Evolutionary conservation across 2,113 vertebrate species (phyloP).

Genomic region (Zosterops japonicus): DNA sequence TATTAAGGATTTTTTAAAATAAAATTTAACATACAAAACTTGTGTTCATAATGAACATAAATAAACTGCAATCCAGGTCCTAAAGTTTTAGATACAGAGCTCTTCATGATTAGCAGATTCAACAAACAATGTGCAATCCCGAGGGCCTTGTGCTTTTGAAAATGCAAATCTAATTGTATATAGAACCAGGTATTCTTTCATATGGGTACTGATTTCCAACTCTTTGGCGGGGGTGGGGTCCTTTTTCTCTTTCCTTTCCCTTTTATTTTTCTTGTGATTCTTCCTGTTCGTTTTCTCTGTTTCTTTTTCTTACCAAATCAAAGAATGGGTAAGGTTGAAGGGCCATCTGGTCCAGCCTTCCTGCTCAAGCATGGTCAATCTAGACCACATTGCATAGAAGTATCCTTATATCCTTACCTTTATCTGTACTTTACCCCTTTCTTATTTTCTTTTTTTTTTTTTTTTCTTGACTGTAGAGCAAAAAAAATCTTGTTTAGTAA

Average conservation of each 20-base stretch:
- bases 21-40: neutral
- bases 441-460: too few species aligned
- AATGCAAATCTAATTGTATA: neutral
- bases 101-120: neutral
- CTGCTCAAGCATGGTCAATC: neutral
- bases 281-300: neutral
- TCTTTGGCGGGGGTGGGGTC: fast-evolving
- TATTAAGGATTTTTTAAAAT: neutral
- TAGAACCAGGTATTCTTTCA: neutral
- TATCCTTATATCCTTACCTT: neutral
- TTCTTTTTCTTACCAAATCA: neutral
- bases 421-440: neutral
- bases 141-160: neutral
- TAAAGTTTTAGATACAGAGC: neutral
- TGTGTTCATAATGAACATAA: neutral
- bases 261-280: neutral
- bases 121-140: neutral
- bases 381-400: neutral
- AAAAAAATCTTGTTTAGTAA: neutral
- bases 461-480: neutral
- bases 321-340: neutral
- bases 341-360: neutral
- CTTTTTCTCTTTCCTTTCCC: neutral
- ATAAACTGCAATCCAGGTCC: neutral
- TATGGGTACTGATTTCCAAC: neutral